phyloP scores from a whole-genome alignment of 2,797 vertebrate genomes.

The Neoniphon sammara region DNA sequence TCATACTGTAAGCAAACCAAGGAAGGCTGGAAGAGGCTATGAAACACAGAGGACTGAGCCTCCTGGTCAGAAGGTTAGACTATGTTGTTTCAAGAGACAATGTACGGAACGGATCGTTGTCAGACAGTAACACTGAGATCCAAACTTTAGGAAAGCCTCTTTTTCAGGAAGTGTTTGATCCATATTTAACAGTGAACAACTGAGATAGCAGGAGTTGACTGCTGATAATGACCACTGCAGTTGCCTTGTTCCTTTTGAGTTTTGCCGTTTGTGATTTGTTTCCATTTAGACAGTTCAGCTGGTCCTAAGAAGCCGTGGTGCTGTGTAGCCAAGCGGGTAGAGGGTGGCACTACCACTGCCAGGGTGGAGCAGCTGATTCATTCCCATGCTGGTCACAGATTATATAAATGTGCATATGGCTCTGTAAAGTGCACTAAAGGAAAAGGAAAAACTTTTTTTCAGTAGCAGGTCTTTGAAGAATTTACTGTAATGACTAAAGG shows the following conservation, averaged over 20 bases:
- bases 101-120: constrained; percentile 62
- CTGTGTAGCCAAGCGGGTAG: too few relatives aligned
- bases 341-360: too few relatives aligned
- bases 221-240: neutral
- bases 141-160: constrained; percentile 19
- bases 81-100: constrained; percentile 63
- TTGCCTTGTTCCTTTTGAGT: neutral
- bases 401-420: too few relatives aligned
- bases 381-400: neutral
- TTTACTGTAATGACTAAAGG: too few relatives aligned
- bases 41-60: neutral
- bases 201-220: constrained; percentile 7
- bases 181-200: constrained; percentile 20
- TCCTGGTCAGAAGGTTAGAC: neutral
- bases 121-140: constrained; percentile 17
- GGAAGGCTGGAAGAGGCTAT: neutral
- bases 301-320: neutral
- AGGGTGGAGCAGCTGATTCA: too few relatives aligned
- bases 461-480: too few relatives aligned
- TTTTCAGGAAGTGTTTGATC: constrained; percentile 19
- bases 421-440: neutral
- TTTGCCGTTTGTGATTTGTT: neutral
- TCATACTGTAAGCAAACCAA: constrained; percentile 1
- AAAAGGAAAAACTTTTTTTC: neutral
- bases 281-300: neutral